Conservation (phyloP, 2,797 vertebrate genomes). For the Thaleichthys pacificus region DNA sequence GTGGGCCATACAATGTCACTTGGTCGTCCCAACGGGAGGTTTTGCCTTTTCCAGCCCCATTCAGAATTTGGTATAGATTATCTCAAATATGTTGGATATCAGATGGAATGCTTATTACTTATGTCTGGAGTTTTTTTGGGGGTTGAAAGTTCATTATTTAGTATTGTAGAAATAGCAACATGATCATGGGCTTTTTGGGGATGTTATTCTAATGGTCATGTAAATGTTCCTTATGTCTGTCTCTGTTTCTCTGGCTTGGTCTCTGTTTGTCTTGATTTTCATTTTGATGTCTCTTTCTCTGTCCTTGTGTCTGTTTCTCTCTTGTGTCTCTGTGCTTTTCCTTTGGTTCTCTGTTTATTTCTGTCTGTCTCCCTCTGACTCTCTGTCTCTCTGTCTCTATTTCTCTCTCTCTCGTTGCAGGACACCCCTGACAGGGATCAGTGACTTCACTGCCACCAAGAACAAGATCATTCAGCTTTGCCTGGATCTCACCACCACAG, state of each 20-base stretch:
- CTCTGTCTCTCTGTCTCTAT: conserved; percentile 24
- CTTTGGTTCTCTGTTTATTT: conserved; percentile 5
- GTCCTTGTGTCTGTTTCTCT: neutral
- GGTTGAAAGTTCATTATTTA: neutral
- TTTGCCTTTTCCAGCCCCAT: neutral
- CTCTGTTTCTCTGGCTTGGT: conserved; percentile 36
- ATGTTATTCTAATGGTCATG: conserved; percentile 3
- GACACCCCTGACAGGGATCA: conserved; percentile 93
- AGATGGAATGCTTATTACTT: no score
- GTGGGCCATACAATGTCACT: conserved; percentile 18
- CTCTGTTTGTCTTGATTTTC: neutral
- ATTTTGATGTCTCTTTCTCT: conserved; percentile 20
- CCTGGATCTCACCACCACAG: conserved; percentile 94
- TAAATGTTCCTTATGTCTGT: neutral
- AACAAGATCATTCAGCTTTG: conserved; percentile 99
- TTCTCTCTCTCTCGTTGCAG: conserved; percentile 62
- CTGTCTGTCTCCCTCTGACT: neutral
- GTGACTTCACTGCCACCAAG: conserved; percentile 94
- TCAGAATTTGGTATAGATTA: neutral
- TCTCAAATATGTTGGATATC: neutral
- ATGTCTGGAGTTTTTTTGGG: neutral
- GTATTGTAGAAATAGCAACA: neutral
- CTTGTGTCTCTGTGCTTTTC: conserved; percentile 32
- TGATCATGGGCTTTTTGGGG: neutral
- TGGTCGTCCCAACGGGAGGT: conserved; percentile 9